Conservation (phyloP, 2,797 vertebrate genomes). For the Bucorvus abyssinicus region DNA sequence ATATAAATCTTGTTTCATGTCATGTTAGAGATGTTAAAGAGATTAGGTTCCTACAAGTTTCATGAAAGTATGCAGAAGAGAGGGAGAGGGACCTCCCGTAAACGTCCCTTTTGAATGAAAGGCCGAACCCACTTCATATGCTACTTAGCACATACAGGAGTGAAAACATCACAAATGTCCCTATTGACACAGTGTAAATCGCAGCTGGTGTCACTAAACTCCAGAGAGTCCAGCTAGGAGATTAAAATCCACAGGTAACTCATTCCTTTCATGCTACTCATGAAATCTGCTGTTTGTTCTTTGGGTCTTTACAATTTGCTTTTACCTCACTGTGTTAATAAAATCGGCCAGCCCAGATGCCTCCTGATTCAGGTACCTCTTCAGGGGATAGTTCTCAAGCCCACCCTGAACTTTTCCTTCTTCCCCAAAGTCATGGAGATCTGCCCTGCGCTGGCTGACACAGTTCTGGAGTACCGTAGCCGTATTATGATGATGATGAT, state of each 20-base stretch:
- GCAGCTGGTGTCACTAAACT: background rate
- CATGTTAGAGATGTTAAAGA: background rate
- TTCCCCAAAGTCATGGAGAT: background rate
- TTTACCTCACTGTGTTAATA: background rate
- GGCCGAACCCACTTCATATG: background rate
- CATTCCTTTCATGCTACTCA: background rate
- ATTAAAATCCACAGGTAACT: background rate
- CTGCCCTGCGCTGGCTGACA: background rate
- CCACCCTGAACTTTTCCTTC: background rate
- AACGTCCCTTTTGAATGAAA: background rate
- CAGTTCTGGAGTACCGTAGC: background rate
- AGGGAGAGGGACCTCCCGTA: background rate
- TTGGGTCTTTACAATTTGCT: background rate
- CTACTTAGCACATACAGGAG: fast-evolving
- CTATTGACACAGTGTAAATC: background rate
- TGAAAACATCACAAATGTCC: background rate
- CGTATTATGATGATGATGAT: background rate
- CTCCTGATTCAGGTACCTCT: background rate
- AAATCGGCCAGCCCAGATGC: background rate
- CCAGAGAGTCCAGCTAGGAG: background rate
- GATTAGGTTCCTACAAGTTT: background rate
- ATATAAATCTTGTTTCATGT: background rate
- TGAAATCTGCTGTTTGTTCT: background rate
- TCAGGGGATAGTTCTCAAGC: background rate
- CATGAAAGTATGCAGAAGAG: background rate